These are phyloP conservation scores for Ypsolopha sequella DNA, from an alignment of 2,888 invertebrate genomes.

Conservation along the genomic window DNA sequence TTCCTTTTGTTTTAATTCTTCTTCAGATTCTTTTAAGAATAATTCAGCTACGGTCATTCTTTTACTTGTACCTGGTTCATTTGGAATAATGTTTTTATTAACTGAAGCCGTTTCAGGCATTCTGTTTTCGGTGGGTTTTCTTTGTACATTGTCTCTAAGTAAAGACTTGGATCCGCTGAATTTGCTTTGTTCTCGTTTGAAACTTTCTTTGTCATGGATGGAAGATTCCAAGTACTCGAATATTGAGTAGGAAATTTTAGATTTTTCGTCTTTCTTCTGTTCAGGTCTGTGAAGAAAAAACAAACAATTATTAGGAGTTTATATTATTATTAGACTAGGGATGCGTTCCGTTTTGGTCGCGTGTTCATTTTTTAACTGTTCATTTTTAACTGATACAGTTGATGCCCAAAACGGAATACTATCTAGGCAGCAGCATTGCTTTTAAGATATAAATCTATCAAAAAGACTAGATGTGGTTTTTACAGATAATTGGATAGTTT, in stretches of 20 bases:
- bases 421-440: too few relatives aligned
- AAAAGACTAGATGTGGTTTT: too few relatives aligned
- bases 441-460: too few relatives aligned
- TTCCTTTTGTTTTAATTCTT: conserved; percentile 26
- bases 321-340: background rate
- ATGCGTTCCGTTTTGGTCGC: too few relatives aligned
- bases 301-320: background rate
- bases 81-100: conserved; percentile 5
- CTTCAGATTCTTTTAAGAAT: conserved; percentile 56
- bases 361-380: too few relatives aligned
- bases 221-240: conserved; percentile 81
- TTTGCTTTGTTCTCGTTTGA: conserved; percentile 52
- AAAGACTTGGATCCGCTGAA: conserved; percentile 57
- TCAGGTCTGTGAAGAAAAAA: conserved; percentile 45
- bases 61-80: conserved; percentile 26
- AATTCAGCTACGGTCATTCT: conserved; percentile 60
- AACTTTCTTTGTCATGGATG: conserved; percentile 67
- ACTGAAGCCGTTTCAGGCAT: background rate
- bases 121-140: too few relatives aligned
- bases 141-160: conserved; percentile 5
- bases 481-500: too few relatives aligned
- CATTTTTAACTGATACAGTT: too few relatives aligned
- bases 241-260: conserved; percentile 78
- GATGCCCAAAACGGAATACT: too few relatives aligned
- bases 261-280: conserved; percentile 47